Percentiles rank a stretch among this genome's conserved stretches.
These are phyloP conservation scores for Tiliqua scincoides DNA, from an alignment of 2,113 vertebrate species.

Conservation along the genomic window DNA sequence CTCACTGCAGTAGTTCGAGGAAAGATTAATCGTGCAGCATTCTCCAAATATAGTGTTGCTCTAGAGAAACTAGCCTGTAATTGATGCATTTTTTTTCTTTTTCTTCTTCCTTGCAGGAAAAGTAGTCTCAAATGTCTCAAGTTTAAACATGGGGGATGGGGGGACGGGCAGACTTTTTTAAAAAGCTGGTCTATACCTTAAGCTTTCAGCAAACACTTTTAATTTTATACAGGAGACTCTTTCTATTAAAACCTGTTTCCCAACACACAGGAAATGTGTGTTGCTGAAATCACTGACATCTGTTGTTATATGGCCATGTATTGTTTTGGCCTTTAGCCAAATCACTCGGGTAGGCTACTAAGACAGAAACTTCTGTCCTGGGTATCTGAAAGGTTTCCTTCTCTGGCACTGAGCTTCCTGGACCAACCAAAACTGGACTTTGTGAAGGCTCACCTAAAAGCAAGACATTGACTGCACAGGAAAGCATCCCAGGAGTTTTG, in stretches of 20 bases:
- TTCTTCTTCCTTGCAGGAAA: conserved; percentile 17
- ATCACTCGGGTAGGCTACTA: neutral
- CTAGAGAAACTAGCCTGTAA: conserved; percentile 49
- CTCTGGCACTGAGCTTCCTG: too few species aligned
- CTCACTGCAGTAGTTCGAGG: conserved; percentile 75
- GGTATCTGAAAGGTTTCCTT: neutral
- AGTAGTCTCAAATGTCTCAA: conserved; percentile 50
- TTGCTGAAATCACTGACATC: neutral
- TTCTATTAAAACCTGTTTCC: neutral
- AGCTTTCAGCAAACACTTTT: neutral
- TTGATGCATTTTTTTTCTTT: conserved; percentile 9
- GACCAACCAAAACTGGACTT: too few species aligned
- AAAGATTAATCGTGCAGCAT: conserved; percentile 72
- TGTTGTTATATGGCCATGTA: neutral
- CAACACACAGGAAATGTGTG: neutral
- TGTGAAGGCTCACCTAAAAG: too few species aligned
- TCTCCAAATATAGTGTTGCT: conserved; percentile 63
- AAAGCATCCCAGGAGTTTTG: too few species aligned
- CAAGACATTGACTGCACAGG: too few species aligned
- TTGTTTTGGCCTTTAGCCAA: neutral
- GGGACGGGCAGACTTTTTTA: neutral
- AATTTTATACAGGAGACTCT: neutral
- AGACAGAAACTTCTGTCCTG: neutral
- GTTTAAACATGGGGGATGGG: conserved; percentile 34
- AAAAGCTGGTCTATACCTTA: neutral